A percentile compares a stretch with the other conserved stretches of the same genome.
These are phyloP conservation scores for Spizella passerina DNA, from an alignment of 2,797 vertebrate genomes.

Conservation along the genomic window DNA sequence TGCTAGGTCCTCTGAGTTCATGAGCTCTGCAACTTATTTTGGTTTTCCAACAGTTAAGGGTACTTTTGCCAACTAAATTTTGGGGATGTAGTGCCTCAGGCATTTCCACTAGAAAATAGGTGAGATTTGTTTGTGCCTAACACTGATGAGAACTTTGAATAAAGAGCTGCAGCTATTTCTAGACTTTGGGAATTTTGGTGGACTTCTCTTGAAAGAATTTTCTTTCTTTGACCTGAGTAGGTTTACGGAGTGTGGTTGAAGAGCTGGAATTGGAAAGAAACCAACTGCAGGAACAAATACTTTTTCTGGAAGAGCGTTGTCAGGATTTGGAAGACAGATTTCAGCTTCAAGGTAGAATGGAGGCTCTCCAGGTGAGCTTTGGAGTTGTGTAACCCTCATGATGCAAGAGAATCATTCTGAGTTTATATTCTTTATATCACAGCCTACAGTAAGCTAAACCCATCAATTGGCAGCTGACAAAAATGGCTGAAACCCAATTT, in stretches of 20 bases:
- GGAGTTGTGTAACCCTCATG: background rate
- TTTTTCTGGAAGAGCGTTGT: conserved; percentile 87
- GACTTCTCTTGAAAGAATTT: background rate
- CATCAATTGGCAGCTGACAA: background rate
- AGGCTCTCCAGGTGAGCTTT: conserved; percentile 85
- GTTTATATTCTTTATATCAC: background rate
- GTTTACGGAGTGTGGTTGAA: conserved; percentile 88
- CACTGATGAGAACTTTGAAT: background rate
- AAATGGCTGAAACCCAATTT: background rate
- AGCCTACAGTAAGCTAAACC: background rate
- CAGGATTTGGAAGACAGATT: conserved; percentile 87
- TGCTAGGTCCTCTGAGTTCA: background rate
- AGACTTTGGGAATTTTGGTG: background rate
- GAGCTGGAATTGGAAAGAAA: conserved; percentile 92
- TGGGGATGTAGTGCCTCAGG: background rate
- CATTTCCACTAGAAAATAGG: background rate
- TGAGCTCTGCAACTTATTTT: background rate
- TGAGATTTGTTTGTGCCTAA: background rate
- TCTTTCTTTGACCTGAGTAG: conserved; percentile 55
- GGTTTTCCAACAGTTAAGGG: background rate
- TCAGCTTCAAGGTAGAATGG: conserved; percentile 88
- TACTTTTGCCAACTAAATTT: background rate
- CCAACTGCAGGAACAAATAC: conserved; percentile 92
- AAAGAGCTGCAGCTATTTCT: background rate
- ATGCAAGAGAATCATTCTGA: background rate